Evolutionary conservation across 2,113 vertebrate species (phyloP).

Genomic region (Pseudonaja textilis): DNA sequence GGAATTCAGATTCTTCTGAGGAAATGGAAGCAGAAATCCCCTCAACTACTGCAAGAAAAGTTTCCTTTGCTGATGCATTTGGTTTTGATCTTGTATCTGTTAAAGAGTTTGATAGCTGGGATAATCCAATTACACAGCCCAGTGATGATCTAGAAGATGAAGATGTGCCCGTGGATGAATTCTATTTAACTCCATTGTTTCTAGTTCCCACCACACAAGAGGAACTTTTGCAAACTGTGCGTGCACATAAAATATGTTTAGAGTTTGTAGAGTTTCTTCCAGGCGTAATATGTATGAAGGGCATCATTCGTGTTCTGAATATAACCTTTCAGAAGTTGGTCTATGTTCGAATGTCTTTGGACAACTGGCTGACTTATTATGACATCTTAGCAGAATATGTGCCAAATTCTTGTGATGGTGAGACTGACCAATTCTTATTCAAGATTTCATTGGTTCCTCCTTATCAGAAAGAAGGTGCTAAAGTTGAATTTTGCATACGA

Average conservation of each 20-base stretch:
- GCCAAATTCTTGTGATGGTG: slow-evolving; percentile 86
- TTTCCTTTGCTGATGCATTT: slow-evolving; percentile 95
- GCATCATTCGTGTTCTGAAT: slow-evolving; percentile 87
- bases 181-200: slow-evolving; percentile 81
- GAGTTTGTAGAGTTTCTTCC: slow-evolving; percentile 82
- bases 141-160: slow-evolving; percentile 54
- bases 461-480: slow-evolving; percentile 76
- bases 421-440: slow-evolving; percentile 90
- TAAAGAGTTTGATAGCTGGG: slow-evolving; percentile 86
- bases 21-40: slow-evolving; percentile 73
- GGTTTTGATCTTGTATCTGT: slow-evolving; percentile 92
- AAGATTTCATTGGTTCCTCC: slow-evolving; percentile 82
- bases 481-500: slow-evolving; percentile 90
- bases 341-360: slow-evolving; percentile 81
- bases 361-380: slow-evolving; percentile 85
- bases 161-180: slow-evolving; percentile 72
- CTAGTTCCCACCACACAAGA: slow-evolving; percentile 74
- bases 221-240: slow-evolving; percentile 79
- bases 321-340: slow-evolving; percentile 86
- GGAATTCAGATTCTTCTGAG: slow-evolving; percentile 76
- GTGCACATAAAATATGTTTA: slow-evolving; percentile 79
- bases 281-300: slow-evolving; percentile 79
- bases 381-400: slow-evolving; percentile 89
- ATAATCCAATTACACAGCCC: slow-evolving; percentile 61
- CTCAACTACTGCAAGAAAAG: slow-evolving; percentile 75